phyloP scores from a whole-genome alignment of 2,113 vertebrate species.

The Gavia stellata region DNA sequence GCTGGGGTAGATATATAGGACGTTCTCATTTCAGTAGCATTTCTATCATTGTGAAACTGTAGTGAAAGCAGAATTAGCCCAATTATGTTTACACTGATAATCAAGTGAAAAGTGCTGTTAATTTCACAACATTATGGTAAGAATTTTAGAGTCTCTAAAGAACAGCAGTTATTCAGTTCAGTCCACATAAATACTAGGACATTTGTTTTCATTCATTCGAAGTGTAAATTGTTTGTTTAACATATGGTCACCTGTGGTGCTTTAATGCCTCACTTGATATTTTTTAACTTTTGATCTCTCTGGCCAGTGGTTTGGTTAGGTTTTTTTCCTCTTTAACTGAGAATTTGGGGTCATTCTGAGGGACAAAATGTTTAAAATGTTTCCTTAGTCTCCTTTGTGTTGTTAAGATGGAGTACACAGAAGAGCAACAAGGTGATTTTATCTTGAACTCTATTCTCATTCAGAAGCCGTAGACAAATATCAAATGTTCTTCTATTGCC shows the following conservation, averaged over 20 bases:
- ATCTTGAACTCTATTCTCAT: conserved; percentile 61
- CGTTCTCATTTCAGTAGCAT: background rate
- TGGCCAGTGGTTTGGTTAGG: background rate
- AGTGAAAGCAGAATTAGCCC: background rate
- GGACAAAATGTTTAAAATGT: conserved; percentile 68
- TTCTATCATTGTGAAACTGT: background rate
- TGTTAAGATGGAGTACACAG: conserved; percentile 69
- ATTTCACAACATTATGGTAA: conserved; percentile 18
- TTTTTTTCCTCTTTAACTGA: conserved; percentile 40
- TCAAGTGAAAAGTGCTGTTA: conserved; percentile 43
- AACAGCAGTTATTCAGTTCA: background rate
- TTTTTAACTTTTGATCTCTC: conserved; percentile 65
- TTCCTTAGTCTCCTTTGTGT: conserved; percentile 61
- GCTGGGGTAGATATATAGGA: background rate
- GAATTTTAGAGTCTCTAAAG: background rate
- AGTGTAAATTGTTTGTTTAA: conserved; percentile 66
- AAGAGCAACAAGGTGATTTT: conserved; percentile 66
- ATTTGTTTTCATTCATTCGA: conserved; percentile 46
- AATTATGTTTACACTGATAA: background rate
- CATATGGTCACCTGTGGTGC: conserved; percentile 53
- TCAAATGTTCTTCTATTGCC: conserved; percentile 50
- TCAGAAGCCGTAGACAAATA: conserved; percentile 54
- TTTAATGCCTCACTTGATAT: conserved; percentile 35
- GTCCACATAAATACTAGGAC: conserved; percentile 18
- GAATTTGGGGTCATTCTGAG: conserved; percentile 67